These are phyloP conservation scores for Furnarius figulus DNA, from an alignment of 2,113 vertebrate genomes.

Conservation along the genomic window DNA sequence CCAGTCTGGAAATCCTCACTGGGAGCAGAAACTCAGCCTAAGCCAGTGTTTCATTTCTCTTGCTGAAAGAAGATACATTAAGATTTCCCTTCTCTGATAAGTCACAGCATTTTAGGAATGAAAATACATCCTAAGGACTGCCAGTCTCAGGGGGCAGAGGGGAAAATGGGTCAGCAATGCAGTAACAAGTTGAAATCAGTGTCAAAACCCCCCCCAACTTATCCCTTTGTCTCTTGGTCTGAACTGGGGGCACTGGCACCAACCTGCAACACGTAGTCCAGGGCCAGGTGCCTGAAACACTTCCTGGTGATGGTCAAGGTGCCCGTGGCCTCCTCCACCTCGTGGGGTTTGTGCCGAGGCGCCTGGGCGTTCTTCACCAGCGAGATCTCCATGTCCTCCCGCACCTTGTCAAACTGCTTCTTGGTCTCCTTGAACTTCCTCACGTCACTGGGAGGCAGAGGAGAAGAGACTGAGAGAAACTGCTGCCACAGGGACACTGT, in stretches of 20 bases:
- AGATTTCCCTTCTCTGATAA: not conserved
- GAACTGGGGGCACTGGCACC: not conserved
- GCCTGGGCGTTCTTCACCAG: slow-evolving; percentile 97
- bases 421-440: slow-evolving; percentile 98
- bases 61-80: not conserved
- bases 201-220: not conserved
- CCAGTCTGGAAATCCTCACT: not conserved
- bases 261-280: slow-evolving; percentile 97
- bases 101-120: not conserved
- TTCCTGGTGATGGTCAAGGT: slow-evolving; percentile 89
- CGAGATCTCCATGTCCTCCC: slow-evolving; percentile 93
- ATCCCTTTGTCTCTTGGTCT: not conserved
- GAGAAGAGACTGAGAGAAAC: not conserved
- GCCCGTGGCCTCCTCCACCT: slow-evolving; percentile 91
- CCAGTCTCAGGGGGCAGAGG: not conserved
- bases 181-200: not conserved
- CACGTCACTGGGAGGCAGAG: slow-evolving; percentile 81
- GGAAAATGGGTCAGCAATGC: not conserved
- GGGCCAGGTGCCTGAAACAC: slow-evolving; percentile 92
- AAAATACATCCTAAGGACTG: not conserved
- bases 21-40: not conserved
- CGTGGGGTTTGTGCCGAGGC: slow-evolving; percentile 91
- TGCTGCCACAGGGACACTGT: too few species aligned
- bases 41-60: not conserved
- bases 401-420: slow-evolving; percentile 94